Evolutionary conservation across 2,113 vertebrate genomes (phyloP), one percentile per base, ranked within the genome.

Genomic region (Xiphias gladius): DNA sequence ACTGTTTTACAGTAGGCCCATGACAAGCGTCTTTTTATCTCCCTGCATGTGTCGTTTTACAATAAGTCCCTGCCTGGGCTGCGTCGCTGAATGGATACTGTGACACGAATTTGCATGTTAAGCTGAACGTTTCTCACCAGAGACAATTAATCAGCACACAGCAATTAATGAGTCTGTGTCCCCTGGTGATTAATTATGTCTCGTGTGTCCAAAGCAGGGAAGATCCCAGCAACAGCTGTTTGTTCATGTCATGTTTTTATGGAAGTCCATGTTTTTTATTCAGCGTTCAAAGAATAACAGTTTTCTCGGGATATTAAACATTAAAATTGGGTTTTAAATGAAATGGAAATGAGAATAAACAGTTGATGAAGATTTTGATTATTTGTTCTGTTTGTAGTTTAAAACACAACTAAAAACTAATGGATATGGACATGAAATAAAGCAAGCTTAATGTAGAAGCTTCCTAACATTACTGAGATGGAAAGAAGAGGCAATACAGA

Each of bases 91-190:
- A 85, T 66, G 64, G 87, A 86, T 90, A 86, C 78, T 89, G 73
- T 90, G 89, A 91, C 92, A 93, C 91, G 88, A 72, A 94, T 94
- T 92, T 94, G 89, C 91, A 94, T 93, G 88, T 93, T 93, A 89
- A 93, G 79, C 86, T 81, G 86, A 88, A 87, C 48, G 13, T 67
- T 86, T 73, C 55, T 88, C 94, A 89, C 84, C 61, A 84, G 89
- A 87, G 93, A 93, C 84, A 57, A 90, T 93, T 93, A 89, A 92
- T 94, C 85, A 92, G 84, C 91, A 86, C 89, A 76, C 87, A 88
- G 93, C 90, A 81, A 92, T 91, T 93, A 94, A 93, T 86, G 91
- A 92, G 70, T 88, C 69, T 55, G 73, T 69, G 88, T 94, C 91
- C 89, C 90, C 41, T n/a, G 86, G 86, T 91, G 92, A 93, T 94